These are phyloP conservation scores for Mionectes olivaceus DNA, from an alignment of 2,797 vertebrate genomes.

Conservation along the genomic window DNA sequence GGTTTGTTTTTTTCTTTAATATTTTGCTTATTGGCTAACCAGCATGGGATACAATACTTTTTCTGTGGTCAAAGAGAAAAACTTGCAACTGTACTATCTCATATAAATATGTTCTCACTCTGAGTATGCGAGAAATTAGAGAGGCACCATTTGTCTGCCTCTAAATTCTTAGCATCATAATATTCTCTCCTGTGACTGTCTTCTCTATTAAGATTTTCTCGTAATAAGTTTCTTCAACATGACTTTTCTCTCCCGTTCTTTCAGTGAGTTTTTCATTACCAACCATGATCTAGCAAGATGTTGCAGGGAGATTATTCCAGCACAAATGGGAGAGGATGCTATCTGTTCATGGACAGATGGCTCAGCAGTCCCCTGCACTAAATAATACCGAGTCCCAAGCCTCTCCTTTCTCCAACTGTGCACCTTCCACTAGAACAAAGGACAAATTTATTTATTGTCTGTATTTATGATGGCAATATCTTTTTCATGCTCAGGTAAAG, in stretches of 20 bases:
- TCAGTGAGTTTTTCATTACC: neutral
- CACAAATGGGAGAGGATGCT: constrained; percentile 40
- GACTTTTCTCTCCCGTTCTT: neutral
- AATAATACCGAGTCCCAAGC: constrained; percentile 49
- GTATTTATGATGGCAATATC: neutral
- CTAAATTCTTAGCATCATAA: neutral
- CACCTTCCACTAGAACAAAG: constrained; percentile 44
- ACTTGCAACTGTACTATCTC: neutral
- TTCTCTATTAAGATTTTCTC: neutral
- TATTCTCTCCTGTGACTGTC: neutral
- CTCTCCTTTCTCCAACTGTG: constrained; percentile 45
- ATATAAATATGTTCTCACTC: neutral
- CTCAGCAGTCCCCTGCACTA: constrained; percentile 51
- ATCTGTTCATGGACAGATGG: constrained; percentile 55
- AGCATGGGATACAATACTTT: neutral
- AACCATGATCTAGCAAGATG: neutral
- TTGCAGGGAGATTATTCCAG: constrained; percentile 9
- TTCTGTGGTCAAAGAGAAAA: neutral
- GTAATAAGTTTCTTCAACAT: neutral
- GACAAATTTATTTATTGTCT: neutral
- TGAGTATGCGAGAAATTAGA: neutral
- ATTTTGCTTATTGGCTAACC: neutral
- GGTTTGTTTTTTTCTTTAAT: neutral
- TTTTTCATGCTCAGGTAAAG: neutral
- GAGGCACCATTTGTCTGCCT: neutral